Conservation (phyloP, 1,140 invertebrate species). For the Pachyrhynchus sulphureomaculatus region DNA sequence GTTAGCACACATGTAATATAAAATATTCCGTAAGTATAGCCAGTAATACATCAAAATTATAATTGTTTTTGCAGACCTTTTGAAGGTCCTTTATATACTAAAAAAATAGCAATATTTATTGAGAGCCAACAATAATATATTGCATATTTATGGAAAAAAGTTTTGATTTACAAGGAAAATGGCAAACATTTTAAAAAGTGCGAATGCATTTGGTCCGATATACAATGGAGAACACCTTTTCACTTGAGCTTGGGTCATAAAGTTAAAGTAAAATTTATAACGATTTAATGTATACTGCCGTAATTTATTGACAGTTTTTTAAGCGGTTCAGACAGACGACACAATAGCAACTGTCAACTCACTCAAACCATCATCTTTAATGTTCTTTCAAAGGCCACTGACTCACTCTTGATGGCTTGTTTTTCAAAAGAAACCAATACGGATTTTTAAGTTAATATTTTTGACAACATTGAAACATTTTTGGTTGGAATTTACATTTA, state of each 20-base stretch:
- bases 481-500: not conserved
- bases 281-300: constrained; percentile 21
- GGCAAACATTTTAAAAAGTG: not conserved
- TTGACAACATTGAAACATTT: constrained; percentile 10
- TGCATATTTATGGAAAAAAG: no score
- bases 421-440: constrained; percentile 8
- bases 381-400: constrained; percentile 26
- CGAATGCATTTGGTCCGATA: constrained; percentile 10
- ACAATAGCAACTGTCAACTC: constrained; percentile 25
- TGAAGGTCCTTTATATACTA: no score
- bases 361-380: constrained; percentile 20
- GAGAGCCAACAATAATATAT: no score
- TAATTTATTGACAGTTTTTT: constrained; percentile 33
- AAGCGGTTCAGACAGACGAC: constrained; percentile 14
- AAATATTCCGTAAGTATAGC: no score
- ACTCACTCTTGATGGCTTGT: constrained; percentile 14
- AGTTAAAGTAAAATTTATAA: constrained; percentile 17
- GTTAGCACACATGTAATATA: no score
- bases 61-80: no score
- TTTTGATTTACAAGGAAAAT: not conserved
- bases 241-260: constrained; percentile 12
- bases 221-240: constrained; percentile 6
- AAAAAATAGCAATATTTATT: no score
- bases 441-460: constrained; percentile 11
- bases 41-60: no score